Base-by-base conservation (phyloP, 2,113 vertebrate species). In the Gobiocypris rarus region DNA sequence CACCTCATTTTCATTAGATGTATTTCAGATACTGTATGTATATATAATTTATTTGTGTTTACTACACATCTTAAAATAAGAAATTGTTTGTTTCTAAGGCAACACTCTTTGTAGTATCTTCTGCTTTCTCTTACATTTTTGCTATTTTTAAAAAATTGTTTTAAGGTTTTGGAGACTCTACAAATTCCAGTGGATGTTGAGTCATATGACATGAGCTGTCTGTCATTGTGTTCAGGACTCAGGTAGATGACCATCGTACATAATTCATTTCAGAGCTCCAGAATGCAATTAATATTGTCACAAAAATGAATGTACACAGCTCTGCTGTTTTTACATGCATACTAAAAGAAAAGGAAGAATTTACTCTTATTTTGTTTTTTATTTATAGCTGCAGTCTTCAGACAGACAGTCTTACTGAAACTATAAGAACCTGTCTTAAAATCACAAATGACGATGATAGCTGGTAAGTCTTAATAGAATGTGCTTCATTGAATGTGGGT, bases 111-210 rank as follows among this genome's bases (percentile, higher is more conserved):
- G 11, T 31, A n/a, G 19, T 77, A 9, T 86, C 26, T 83, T 22
- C 84, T 22, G n/a, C 7, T 3, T 48, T 48, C 34, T 81, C 31
- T 28, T 28, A 4, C 5, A n/a, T 24, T 13, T 56, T 19, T 90
- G 26, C 8, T 19, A n/a, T 71, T 22, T 41, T 69, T 73, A 11
- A 38, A 38, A 38, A 38, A 73, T 77, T 70, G 6, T 31, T 58
- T 80, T 74, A 10, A 95, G 94, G 84, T 95, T 69, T 26, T 94
- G 83, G 88, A 93, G 88, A 93, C 84, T 0, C 75, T 95, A 75
- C 86, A 87, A 77, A 86, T 88, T 59, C 90, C 91, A 41, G 86
- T 93, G 43, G 91, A 91, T 76, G 14, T 84, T 0, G 38, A 88
- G 31, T 87, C 84, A 1, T 91, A 90, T 19, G 69, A 92, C 67